Evolutionary conservation across 2,797 vertebrate genomes (phyloP).

Genomic region (Diplodus puntazzo): DNA sequence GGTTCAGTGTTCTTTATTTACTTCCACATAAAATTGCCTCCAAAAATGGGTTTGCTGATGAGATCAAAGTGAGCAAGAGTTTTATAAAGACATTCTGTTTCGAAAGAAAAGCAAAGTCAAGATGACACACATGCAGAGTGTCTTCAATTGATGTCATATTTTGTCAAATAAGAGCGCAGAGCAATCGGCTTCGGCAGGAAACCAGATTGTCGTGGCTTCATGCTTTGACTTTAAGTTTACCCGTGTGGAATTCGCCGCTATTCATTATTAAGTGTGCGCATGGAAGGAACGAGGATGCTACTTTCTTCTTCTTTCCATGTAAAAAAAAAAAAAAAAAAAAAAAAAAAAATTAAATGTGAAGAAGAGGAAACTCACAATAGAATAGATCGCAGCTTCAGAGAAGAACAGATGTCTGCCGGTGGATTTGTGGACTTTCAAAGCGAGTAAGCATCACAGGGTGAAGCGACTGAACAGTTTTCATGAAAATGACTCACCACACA

Average conservation of each 20-base stretch:
- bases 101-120: constrained; percentile 19
- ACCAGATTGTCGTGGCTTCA: not conserved
- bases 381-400: constrained; percentile 16
- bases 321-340: not conserved
- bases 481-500: constrained; percentile 23
- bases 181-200: constrained; percentile 13
- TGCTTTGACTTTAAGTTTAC: constrained; percentile 7
- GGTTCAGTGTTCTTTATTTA: constrained; percentile 16
- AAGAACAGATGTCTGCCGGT: constrained; percentile 4
- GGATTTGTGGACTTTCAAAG: constrained; percentile 22
- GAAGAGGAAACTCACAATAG: constrained; percentile 5
- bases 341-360: not conserved
- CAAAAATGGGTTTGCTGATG: constrained; percentile 22
- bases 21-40: constrained; percentile 16
- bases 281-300: not conserved
- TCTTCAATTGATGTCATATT: not conserved
- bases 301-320: not conserved
- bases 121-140: not conserved
- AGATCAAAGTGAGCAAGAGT: not conserved
- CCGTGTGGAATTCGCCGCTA: not conserved
- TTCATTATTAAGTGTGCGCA: constrained; percentile 17
- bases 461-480: constrained; percentile 17
- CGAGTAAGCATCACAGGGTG: constrained; percentile 31
- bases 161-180: constrained; percentile 34
- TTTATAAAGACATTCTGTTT: constrained; percentile 15